Conservation (phyloP, 2,797 vertebrate species). For the Dermochelys coriacea region DNA sequence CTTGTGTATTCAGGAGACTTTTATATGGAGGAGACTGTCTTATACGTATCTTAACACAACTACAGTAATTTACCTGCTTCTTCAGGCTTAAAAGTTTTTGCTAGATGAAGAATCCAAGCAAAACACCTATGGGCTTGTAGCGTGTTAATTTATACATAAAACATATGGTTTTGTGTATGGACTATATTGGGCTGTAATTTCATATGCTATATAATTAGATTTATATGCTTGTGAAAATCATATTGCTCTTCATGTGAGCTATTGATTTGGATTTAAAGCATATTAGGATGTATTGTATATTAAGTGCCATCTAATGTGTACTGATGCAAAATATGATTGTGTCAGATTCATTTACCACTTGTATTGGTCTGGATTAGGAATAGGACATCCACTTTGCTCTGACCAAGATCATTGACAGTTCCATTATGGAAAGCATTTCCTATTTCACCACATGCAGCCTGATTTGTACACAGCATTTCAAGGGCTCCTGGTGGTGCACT, state of each 20-base stretch:
- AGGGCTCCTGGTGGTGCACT: background rate
- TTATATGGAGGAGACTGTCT: background rate
- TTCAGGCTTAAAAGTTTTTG: conserved; percentile 11
- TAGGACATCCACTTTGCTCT: background rate
- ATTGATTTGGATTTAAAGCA: background rate
- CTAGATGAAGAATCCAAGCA: background rate
- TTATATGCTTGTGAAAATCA: background rate
- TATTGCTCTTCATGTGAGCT: background rate
- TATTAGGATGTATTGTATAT: background rate
- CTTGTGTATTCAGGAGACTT: no score
- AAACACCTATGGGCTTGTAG: background rate
- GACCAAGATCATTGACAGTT: background rate
- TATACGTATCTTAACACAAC: background rate
- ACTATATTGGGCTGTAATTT: background rate
- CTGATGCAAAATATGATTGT: background rate
- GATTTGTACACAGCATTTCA: background rate
- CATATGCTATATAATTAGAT: background rate
- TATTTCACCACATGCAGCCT: background rate
- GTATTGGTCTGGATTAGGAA: background rate
- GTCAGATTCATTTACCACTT: background rate
- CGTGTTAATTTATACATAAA: background rate
- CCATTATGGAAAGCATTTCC: background rate
- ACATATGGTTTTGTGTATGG: background rate
- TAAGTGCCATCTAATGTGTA: background rate
- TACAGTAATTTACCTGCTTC: conserved; percentile 7